Evolutionary conservation across 2,113 vertebrate species (phyloP), one percentile per base, ranked within the genome.

Genomic region (Pao palembangensis): DNA sequence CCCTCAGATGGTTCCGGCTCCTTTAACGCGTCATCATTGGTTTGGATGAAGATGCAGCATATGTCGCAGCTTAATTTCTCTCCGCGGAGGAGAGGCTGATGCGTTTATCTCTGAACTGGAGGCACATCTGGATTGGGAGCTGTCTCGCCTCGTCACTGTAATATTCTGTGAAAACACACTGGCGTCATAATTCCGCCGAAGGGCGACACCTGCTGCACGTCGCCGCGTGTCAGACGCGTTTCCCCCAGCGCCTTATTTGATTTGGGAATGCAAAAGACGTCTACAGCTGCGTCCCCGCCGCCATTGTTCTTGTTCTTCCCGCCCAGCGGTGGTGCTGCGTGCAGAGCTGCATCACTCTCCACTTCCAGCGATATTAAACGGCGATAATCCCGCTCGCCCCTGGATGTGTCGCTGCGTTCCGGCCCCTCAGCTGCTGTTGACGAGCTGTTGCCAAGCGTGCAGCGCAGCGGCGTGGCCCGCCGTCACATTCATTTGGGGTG

Each of bases 401-500:
- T 41, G 25, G 1, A 43, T 75, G 65, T 61, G 44, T 56, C 12
- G 18, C 20, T 67, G 0, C 54, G 74, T 58, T 47, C 44, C 38
- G 28, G 61, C 51, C 41, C 48, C 43, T 20, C 19, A 68, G 55
- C 68, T 13, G 48, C 60, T 28, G 54, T 52, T 53, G 59, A 38
- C 53, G 43, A 38, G 12, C 58, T 43, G 46, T 59, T 61, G 58
- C 54, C 66, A 54, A 72, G 67, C 68, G 47, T 64, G 62, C 76
- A 59, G 57, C 68, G 65, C 68, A 51, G 58, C 61, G 14, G 51
- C 34, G 69, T 67, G 73, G 79, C 71, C 41, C 31, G 21, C 47
- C 64, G 61, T 85, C 75, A n/a, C 76, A 77, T 82, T 79, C 81
- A 49, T 85, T 82, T 76, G 71, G 51, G 34, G 31, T 74, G 84